These are phyloP conservation scores for Ibidorhyncha struthersii DNA, from an alignment of 2,113 vertebrate species.

Conservation along the genomic window DNA sequence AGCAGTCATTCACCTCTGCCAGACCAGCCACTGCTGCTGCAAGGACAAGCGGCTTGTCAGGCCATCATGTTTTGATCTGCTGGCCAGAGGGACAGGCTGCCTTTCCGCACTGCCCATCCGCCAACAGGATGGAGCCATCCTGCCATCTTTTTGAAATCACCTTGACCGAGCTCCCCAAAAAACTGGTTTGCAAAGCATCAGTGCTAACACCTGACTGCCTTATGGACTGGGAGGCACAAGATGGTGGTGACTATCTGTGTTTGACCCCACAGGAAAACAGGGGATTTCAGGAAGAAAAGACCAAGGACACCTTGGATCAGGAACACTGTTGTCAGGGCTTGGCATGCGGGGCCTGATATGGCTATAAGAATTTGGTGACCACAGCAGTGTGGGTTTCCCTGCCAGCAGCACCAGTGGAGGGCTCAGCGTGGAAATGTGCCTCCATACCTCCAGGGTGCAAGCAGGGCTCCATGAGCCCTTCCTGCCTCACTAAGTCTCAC, in stretches of 20 bases:
- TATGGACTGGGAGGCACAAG: background rate
- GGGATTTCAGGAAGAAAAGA: background rate
- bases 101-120: too few relatives aligned
- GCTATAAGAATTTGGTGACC: background rate
- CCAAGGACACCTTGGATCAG: background rate
- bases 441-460: background rate
- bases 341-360: background rate
- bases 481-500: background rate
- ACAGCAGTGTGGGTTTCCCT: background rate
- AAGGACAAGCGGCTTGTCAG: background rate
- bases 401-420: background rate
- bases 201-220: background rate
- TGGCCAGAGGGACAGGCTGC: background rate
- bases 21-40: background rate
- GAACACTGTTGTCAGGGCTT: background rate
- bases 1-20: background rate
- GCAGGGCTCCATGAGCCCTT: background rate
- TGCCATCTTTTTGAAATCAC: background rate
- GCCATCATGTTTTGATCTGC: rapidly evolving
- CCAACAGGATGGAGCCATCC: background rate
- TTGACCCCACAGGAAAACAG: background rate
- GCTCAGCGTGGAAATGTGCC: background rate
- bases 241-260: rapidly evolving
- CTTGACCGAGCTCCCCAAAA: background rate
- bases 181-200: background rate